These are phyloP conservation scores for Metallyticus violacea DNA, from an alignment of 2,888 invertebrate genomes.

Conservation along the genomic window DNA sequence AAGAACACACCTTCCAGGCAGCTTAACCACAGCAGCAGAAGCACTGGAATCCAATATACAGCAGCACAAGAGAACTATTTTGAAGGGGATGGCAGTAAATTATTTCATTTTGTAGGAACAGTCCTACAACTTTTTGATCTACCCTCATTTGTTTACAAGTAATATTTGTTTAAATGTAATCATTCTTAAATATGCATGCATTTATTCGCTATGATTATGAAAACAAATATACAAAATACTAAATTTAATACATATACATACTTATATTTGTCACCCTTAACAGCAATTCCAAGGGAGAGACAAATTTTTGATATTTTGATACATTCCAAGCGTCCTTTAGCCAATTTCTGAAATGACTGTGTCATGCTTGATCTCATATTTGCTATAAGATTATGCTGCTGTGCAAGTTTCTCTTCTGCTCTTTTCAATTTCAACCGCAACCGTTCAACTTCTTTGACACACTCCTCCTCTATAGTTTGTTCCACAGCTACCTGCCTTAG, in stretches of 20 bases:
- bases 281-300: conserved; percentile 40
- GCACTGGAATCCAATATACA: too few species aligned
- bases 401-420: conserved; percentile 41
- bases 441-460: conserved; percentile 41
- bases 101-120: too few species aligned
- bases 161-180: too few species aligned
- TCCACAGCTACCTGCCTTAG: conserved; percentile 44
- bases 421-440: conserved; percentile 40
- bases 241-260: conserved; percentile 33
- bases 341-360: conserved; percentile 41
- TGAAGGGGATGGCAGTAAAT: too few species aligned
- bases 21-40: too few species aligned
- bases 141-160: too few species aligned
- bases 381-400: conserved; percentile 41
- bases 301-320: conserved; percentile 43
- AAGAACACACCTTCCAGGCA: too few species aligned
- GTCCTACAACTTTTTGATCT: too few species aligned
- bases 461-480: conserved; percentile 40
- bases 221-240: background rate
- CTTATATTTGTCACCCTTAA: conserved; percentile 44
- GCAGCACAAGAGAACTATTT: too few species aligned
- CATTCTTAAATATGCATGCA: too few species aligned
- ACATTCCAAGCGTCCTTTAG: conserved; percentile 42
- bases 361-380: conserved; percentile 41
- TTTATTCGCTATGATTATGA: too few species aligned